Base-by-base conservation (phyloP, 1,140 invertebrate species). In the Bactericera cockerelli region DNA sequence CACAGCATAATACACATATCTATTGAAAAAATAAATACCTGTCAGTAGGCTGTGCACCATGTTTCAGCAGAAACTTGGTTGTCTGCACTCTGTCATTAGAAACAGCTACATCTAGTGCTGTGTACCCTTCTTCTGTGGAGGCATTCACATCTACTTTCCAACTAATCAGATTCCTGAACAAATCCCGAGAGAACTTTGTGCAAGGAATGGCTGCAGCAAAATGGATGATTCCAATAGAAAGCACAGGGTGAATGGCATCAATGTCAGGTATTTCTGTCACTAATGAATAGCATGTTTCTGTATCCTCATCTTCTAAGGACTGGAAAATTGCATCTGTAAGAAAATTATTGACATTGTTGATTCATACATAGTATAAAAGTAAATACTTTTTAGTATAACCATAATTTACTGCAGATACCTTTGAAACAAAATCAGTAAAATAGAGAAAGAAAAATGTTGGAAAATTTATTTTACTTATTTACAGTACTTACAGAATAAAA, bases 71-170 rank as follows among this genome's bases (percentile, higher is more conserved):
- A 49, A 19, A 49, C 22, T 49, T 49, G 42, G 42, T 22, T 19
- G 22, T 49, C 42, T 49, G 4, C 3, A 49, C 3, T 49, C 42
- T 4, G 22, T 49, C 22, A 22, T 49, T 49, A 6, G 42, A 49
- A 49, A 49, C 42, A n/a, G 42, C 42, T 49, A 49, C 19, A 16
- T 49, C 42, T 8, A 49, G n/a, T 6, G 42, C 8, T 10, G 42
- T 4, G 42, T 49, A 49, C 19, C 42, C 42, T 49, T 49, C 42
- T 4, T 16, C 42, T 6, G 42, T 49, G 8, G n/a, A 19, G 6
- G 22, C n/a, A 49, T 49, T 49, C n/a, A 49, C n/a, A 49, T 49
- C 42, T 49, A 49, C 22, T 3, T 49, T 49, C 22, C n/a, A 49
- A 6, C n/a, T 49, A 8, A 22, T n/a, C 42, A 49, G 22, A 49